Base-by-base conservation (phyloP, 2,113 vertebrate genomes). In the Triplophysa rosa region DNA sequence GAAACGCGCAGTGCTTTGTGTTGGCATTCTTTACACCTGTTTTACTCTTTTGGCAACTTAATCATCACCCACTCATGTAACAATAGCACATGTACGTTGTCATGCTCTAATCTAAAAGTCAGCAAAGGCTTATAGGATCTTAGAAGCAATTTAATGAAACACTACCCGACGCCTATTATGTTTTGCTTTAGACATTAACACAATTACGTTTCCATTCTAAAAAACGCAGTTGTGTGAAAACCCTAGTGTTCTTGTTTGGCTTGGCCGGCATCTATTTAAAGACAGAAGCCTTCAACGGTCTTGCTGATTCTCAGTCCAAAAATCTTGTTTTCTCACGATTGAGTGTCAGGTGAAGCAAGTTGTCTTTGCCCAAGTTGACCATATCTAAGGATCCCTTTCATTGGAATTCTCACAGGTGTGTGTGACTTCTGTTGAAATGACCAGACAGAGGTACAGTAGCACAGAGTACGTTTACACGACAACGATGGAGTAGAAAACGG, bases 61-160 rank as follows among this genome's bases (percentile, higher is more conserved):
- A 80, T 82, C 49, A n/a, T 84, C 64, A 56, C 68, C 61, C 58
- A 61, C 58, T 77, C 56, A 26, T 79, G 82, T 81, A 83, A 84
- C 78, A 64, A 29, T 84, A 80, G 78, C 66, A 69, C 77, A 59
- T 33, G 74, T 64, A 70, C 62, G 33, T 70, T 84, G 63, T 75
- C 78, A 74, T 40, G 21, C 65, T 78, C 40, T 62, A 24, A 64
- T 76, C 64, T 81, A 75, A 83, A 82, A 82, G 72, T 67, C 66
- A 74, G 29, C 37, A 11, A 45, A 10, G 24, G 58, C 67, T 83
- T 74, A 78, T 33, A 82, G 63, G 64, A 77, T 62, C 62, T 77
- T 61, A 82, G 21, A 77, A 29, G 76, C 78, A 56, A 77, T 65
- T 85, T 83, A 75, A 85, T 85, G 56, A 79, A 49, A 72, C 78